Evolutionary conservation across 2,888 invertebrate species (phyloP).

Genomic region (Pristionchus arcanus): DNA sequence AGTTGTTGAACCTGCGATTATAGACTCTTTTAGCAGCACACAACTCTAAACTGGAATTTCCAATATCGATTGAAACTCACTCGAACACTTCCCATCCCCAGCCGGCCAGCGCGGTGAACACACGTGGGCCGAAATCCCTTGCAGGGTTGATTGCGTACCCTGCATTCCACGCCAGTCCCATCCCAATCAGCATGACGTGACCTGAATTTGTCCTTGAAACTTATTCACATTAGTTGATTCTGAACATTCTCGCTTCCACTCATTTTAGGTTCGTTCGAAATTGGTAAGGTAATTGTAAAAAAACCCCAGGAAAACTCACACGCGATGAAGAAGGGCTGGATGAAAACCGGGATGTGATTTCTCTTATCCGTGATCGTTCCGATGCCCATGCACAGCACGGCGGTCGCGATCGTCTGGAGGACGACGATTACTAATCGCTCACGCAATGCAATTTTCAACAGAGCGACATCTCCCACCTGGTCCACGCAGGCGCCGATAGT

Average conservation of each 20-base stretch:
- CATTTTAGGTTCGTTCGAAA: too few relatives aligned
- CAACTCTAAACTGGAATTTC: too few relatives aligned
- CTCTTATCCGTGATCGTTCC: slow-evolving; percentile 70
- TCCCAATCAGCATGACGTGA: slow-evolving; percentile 38
- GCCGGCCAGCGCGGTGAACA: slow-evolving; percentile 81
- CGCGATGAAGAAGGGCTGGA: slow-evolving; percentile 73
- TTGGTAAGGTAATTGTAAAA: too few relatives aligned
- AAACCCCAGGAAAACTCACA: not conserved
- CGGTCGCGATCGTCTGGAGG: slow-evolving; percentile 66
- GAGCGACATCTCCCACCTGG: slow-evolving; percentile 79
- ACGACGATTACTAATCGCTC: not conserved
- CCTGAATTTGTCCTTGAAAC: not conserved
- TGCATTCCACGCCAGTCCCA: slow-evolving; percentile 81
- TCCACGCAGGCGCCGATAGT: slow-evolving; percentile 81
- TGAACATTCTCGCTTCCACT: too few relatives aligned
- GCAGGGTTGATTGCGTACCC: slow-evolving; percentile 84
- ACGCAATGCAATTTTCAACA: not conserved
- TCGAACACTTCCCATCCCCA: slow-evolving; percentile 80
- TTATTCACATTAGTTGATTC: too few relatives aligned
- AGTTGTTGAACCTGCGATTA: slow-evolving; percentile 6
- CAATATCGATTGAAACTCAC: slow-evolving; percentile 41
- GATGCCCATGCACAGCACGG: slow-evolving; percentile 69
- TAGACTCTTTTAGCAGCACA: too few relatives aligned
- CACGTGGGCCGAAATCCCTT: slow-evolving; percentile 83
- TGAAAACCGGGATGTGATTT: slow-evolving; percentile 72